A percentile compares a stretch with the other conserved stretches of the same genome.
These are phyloP conservation scores for Tetranychus urticae DNA, from an alignment of 1,140 invertebrate genomes.

Conservation along the genomic window DNA sequence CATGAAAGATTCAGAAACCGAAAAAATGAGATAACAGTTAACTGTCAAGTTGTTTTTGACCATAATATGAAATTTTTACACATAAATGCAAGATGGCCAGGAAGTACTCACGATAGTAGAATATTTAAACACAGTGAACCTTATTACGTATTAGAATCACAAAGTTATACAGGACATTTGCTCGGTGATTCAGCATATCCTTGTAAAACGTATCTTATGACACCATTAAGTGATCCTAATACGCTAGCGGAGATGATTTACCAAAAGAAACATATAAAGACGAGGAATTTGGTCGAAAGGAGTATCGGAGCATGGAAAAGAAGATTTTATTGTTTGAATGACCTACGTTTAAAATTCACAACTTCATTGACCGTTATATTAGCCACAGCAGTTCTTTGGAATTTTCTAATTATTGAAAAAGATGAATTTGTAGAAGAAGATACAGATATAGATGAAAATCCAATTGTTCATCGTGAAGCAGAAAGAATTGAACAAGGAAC, in stretches of 20 bases:
- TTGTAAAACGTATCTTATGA: neutral
- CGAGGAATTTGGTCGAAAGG: conserved; percentile 20
- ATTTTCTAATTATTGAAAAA: conserved; percentile 1
- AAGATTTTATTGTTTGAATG: conserved; percentile 23
- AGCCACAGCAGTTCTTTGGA: conserved; percentile 18
- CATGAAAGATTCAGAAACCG: neutral
- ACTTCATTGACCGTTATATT: conserved; percentile 17
- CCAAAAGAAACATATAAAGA: conserved; percentile 16
- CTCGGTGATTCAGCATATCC: conserved; percentile 1
- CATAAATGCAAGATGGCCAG: neutral
- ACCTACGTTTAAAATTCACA: conserved; percentile 15
- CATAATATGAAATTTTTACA: too few relatives aligned
- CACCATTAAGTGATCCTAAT: neutral
- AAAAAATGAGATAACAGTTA: neutral
- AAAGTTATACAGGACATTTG: neutral
- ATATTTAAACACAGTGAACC: neutral
- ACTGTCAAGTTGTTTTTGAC: neutral
- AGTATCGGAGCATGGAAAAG: conserved; percentile 20
- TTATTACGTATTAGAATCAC: neutral
- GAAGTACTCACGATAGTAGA: neutral
- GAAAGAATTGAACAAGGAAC: neutral
- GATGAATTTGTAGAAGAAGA: neutral
- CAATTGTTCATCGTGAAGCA: neutral
- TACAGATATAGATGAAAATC: too few relatives aligned
- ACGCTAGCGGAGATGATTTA: neutral